Evolutionary conservation across 2,797 vertebrate species (phyloP).

Genomic region (Sitta carolinensis): DNA sequence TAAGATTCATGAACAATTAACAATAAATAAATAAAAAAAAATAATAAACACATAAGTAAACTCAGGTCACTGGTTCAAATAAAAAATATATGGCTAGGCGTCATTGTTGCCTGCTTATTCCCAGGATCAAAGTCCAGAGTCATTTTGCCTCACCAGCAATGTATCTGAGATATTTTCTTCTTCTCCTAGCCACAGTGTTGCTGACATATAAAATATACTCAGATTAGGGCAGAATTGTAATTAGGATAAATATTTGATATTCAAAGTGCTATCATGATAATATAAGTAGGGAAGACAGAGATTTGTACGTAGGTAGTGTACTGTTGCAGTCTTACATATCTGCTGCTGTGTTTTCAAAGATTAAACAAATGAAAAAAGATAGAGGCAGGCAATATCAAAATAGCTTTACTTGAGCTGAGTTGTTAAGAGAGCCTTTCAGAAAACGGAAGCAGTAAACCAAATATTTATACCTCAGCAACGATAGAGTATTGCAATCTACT

Average conservation of each 20-base stretch:
- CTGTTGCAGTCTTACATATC: neutral
- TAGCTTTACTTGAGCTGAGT: neutral
- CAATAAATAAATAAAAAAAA: neutral
- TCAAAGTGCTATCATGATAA: slow-evolving; percentile 40
- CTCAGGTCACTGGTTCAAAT: neutral
- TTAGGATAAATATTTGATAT: slow-evolving; percentile 67
- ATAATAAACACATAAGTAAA: neutral
- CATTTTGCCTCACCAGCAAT: neutral
- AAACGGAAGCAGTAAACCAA: slow-evolving; percentile 41
- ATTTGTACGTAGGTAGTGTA: neutral
- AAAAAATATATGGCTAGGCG: neutral
- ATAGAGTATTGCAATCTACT: neutral
- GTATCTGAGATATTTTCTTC: neutral
- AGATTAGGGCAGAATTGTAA: slow-evolving; percentile 45
- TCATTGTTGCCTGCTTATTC: neutral
- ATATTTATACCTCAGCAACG: neutral
- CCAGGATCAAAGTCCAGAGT: neutral
- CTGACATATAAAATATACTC: slow-evolving; percentile 50
- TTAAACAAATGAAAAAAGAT: slow-evolving; percentile 37
- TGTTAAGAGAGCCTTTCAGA: slow-evolving; percentile 36
- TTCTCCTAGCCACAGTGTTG: neutral
- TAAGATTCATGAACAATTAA: neutral
- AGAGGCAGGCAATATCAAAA: slow-evolving; percentile 26
- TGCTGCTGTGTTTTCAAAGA: slow-evolving; percentile 24
- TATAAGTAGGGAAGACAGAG: neutral